Evolutionary conservation across 2,113 vertebrate genomes (phyloP).

Genomic region (Strix uralensis): DNA sequence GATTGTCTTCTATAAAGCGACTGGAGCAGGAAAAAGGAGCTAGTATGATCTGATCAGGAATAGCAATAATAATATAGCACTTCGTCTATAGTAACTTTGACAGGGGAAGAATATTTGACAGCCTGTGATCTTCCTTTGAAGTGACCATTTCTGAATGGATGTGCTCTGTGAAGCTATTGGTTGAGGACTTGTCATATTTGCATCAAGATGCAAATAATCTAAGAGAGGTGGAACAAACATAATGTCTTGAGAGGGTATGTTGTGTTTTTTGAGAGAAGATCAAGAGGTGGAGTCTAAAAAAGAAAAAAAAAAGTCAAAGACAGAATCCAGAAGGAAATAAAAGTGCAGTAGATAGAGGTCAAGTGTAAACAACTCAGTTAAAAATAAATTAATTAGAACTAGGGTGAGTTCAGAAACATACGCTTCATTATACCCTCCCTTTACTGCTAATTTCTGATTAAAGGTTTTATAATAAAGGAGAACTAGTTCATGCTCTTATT

Average conservation of each 20-base stretch:
- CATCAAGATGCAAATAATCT: not conserved
- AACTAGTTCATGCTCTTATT: not conserved
- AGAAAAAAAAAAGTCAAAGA: not conserved
- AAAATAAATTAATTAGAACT: not conserved
- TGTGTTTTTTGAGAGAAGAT: not conserved
- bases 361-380: not conserved
- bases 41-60: not conserved
- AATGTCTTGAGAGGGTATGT: not conserved
- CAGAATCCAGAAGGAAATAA: not conserved
- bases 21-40: not conserved
- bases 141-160: not conserved
- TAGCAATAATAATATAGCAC: not conserved
- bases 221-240: not conserved
- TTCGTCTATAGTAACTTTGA: not conserved
- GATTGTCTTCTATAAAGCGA: accelerated
- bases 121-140: not conserved
- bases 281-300: not conserved
- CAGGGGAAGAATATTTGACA: not conserved
- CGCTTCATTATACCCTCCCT: not conserved
- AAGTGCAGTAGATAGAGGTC: not conserved
- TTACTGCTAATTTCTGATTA: not conserved
- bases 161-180: not conserved
- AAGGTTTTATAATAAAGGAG: not conserved
- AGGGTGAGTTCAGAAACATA: not conserved
- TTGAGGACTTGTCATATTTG: not conserved